phyloP scores from a whole-genome alignment of 92 coral and sea anemone genomes.

The Bergia sp. region DNA sequence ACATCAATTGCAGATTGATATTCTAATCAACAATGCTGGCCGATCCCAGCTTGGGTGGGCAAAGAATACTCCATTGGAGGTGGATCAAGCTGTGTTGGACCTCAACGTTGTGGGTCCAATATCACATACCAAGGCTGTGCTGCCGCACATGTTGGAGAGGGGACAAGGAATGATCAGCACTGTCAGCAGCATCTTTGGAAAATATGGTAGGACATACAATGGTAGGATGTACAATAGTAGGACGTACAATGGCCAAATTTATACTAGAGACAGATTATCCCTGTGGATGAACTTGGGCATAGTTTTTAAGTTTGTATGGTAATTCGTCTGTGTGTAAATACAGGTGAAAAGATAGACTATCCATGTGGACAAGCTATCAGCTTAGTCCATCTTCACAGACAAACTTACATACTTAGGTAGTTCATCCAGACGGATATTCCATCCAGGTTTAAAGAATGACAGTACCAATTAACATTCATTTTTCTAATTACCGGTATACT shows the following conservation, averaged over 20 bases:
- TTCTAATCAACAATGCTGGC: slow-evolving; percentile 88
- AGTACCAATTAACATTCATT: background rate
- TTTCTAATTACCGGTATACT: background rate
- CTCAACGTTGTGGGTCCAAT: slow-evolving; percentile 80
- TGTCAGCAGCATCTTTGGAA: slow-evolving; percentile 83
- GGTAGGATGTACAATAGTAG: too few relatives aligned
- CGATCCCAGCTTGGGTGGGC: slow-evolving; percentile 75
- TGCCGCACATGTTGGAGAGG: slow-evolving; percentile 81
- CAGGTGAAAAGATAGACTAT: too few relatives aligned
- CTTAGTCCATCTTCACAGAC: too few relatives aligned
- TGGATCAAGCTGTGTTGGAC: slow-evolving; percentile 75
- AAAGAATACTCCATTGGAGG: slow-evolving; percentile 68
- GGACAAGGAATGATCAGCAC: slow-evolving; percentile 77
- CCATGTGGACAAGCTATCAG: too few relatives aligned
- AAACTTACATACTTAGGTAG: too few relatives aligned
- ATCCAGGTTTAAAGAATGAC: background rate
- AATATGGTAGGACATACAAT: slow-evolving; percentile 65
- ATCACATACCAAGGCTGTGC: slow-evolving; percentile 87
- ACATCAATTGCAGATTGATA: slow-evolving; percentile 62
- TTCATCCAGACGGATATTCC: too few relatives aligned
- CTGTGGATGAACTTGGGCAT: too few relatives aligned
- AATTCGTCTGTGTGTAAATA: too few relatives aligned
- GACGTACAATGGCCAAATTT: too few relatives aligned
- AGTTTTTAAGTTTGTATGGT: too few relatives aligned
- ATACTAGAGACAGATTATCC: too few relatives aligned